A percentile compares a stretch with the other conserved stretches of the same genome.
Evolutionary conservation across 2,113 vertebrate genomes (phyloP).

Genomic region (Oceanodroma tethys): DNA sequence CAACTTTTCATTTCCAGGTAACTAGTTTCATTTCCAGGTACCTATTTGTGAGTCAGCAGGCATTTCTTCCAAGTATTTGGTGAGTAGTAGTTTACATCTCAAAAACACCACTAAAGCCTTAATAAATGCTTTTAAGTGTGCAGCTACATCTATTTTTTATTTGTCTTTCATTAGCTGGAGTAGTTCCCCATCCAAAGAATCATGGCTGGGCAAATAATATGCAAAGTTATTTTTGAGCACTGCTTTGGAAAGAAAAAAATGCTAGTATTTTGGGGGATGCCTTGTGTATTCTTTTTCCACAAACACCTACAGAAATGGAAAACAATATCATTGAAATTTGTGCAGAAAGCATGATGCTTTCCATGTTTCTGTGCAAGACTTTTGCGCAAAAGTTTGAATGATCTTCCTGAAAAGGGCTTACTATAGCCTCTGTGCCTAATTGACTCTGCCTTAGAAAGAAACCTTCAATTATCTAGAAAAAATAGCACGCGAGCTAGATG

Average conservation of each 20-base stretch:
- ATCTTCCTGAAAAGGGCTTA: neutral
- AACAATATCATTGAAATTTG: neutral
- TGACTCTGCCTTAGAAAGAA: neutral
- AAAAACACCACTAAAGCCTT: neutral
- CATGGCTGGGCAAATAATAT: neutral
- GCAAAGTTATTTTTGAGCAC: neutral
- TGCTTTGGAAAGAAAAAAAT: neutral
- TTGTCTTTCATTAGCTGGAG: neutral
- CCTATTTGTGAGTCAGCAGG: neutral
- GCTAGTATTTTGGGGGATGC: neutral
- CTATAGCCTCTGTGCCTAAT: neutral
- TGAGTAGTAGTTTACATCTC: neutral
- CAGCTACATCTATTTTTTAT: neutral
- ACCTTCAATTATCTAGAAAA: neutral
- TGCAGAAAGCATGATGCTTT: neutral
- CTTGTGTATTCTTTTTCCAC: neutral
- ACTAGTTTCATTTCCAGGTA: neutral
- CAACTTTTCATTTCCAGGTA: neutral
- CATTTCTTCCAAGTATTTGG: neutral
- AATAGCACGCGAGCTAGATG: neutral
- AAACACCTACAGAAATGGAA: neutral
- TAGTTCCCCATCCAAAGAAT: neutral
- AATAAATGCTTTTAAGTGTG: neutral
- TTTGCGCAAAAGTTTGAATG: neutral
- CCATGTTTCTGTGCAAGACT: neutral